These are phyloP conservation scores for Indri indri DNA, from an alignment of 2,113 vertebrate genomes.

Conservation along the genomic window DNA sequence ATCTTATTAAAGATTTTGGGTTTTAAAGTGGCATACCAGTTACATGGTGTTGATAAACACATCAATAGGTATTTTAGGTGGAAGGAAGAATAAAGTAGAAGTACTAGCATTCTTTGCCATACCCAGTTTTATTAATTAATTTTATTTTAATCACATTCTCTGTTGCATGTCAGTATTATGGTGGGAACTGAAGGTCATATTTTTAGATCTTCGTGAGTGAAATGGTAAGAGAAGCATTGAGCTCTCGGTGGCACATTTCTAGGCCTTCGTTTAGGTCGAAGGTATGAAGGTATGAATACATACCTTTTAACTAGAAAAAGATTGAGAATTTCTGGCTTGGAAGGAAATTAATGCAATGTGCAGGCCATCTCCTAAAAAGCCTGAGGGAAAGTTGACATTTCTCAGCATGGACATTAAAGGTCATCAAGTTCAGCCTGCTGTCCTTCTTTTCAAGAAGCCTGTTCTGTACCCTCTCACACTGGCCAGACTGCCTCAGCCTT, in stretches of 20 bases:
- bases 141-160: slow-evolving; percentile 23
- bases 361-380: background rate
- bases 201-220: background rate
- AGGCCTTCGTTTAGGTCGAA: background rate
- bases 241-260: background rate
- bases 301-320: slow-evolving; percentile 24
- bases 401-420: background rate
- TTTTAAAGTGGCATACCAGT: background rate
- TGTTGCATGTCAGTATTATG: background rate
- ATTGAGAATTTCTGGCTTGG: slow-evolving; percentile 8
- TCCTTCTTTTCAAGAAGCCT: background rate
- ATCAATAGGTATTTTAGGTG: background rate
- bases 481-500: background rate
- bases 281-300: too few species aligned
- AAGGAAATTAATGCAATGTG: background rate
- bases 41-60: background rate
- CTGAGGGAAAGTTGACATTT: background rate
- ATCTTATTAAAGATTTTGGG: background rate
- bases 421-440: background rate
- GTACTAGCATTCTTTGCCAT: background rate
- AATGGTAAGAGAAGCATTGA: background rate
- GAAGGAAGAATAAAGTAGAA: background rate
- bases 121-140: background rate
- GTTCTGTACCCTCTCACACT: background rate
- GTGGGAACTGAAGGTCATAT: background rate